These are phyloP conservation scores for Ailuropoda melanoleuca DNA, from an alignment of 2,113 vertebrate species.

Conservation along the genomic window DNA sequence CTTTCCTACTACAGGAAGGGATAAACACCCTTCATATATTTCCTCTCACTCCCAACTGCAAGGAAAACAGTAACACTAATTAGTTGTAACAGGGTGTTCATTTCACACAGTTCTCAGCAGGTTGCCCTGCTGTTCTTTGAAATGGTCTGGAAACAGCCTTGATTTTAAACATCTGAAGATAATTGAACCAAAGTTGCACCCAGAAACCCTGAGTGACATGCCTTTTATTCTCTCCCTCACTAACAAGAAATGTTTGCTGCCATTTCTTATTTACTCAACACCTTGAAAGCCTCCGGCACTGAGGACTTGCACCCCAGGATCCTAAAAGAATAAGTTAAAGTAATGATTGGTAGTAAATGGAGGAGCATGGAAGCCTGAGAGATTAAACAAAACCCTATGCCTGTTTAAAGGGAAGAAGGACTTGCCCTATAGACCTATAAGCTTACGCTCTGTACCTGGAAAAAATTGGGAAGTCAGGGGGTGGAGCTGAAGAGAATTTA, in stretches of 20 bases:
- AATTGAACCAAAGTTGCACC: conserved; percentile 77
- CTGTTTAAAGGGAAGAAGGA: conserved; percentile 52
- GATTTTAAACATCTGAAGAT: conserved; percentile 77
- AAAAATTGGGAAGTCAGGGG: not conserved
- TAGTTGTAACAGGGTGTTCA: conserved; percentile 79
- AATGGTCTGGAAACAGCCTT: conserved; percentile 80
- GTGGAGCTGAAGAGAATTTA: not conserved
- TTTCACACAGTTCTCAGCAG: conserved; percentile 79
- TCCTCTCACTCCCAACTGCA: conserved; percentile 76
- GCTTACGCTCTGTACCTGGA: not conserved
- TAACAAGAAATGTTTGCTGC: conserved; percentile 71
- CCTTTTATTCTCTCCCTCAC: conserved; percentile 63
- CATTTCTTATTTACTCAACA: conserved; percentile 75
- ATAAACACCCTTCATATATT: conserved; percentile 79
- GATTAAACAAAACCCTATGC: conserved; percentile 48
- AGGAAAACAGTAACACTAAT: conserved; percentile 79
- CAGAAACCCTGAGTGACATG: conserved; percentile 73
- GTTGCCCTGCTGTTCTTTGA: conserved; percentile 74
- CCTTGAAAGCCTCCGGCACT: conserved; percentile 69
- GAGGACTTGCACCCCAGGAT: conserved; percentile 58
- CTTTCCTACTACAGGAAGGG: conserved; percentile 78
- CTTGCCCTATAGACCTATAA: conserved; percentile 45
- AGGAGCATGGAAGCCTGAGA: conserved; percentile 54
- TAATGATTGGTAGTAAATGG: conserved; percentile 66
- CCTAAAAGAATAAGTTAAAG: conserved; percentile 73